phyloP scores from a whole-genome alignment of 2,888 invertebrate species.

The Liopterus haemorrhoidalis region DNA sequence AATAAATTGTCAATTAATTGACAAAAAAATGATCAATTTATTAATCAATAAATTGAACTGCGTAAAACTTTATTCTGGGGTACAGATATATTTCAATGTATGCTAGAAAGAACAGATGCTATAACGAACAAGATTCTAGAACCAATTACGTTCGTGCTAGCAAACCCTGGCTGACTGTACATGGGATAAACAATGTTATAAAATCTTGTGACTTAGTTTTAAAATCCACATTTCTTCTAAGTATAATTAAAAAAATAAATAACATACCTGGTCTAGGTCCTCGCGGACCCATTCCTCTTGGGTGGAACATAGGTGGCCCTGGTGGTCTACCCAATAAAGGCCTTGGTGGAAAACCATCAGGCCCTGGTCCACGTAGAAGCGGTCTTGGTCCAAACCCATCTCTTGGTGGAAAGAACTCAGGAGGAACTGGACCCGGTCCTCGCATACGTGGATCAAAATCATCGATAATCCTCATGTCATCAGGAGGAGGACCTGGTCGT shows the following conservation, averaged over 20 bases:
- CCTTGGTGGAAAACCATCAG: slow-evolving; percentile 35
- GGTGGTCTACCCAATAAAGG: slow-evolving; percentile 32
- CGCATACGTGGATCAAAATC: slow-evolving; percentile 29
- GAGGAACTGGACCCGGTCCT: slow-evolving; percentile 28
- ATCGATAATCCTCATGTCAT: slow-evolving; percentile 30
- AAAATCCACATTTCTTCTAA: slow-evolving; percentile 19
- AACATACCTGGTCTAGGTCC: slow-evolving; percentile 32
- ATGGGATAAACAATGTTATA: no score
- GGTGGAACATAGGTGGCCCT: slow-evolving; percentile 35
- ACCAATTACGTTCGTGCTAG: no score
- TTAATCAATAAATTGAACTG: no score
- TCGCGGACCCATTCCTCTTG: slow-evolving; percentile 34
- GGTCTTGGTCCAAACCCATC: slow-evolving; percentile 31
- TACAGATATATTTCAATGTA: no score
- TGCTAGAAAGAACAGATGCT: no score
- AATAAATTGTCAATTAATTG: no score
- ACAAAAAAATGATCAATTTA: no score
- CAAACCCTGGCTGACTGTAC: no score
- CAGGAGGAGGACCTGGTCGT: slow-evolving; percentile 39
- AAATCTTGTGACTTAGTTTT: no score
- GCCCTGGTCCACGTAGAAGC: slow-evolving; percentile 34
- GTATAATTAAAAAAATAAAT: slow-evolving; percentile 6
- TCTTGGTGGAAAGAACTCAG: slow-evolving; percentile 34
- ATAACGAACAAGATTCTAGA: no score
- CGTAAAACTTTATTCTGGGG: no score